Evolutionary conservation across 2,888 invertebrate species (phyloP), one percentile per base, ranked within the genome.

Genomic region (Chrysodeixis includens): DNA sequence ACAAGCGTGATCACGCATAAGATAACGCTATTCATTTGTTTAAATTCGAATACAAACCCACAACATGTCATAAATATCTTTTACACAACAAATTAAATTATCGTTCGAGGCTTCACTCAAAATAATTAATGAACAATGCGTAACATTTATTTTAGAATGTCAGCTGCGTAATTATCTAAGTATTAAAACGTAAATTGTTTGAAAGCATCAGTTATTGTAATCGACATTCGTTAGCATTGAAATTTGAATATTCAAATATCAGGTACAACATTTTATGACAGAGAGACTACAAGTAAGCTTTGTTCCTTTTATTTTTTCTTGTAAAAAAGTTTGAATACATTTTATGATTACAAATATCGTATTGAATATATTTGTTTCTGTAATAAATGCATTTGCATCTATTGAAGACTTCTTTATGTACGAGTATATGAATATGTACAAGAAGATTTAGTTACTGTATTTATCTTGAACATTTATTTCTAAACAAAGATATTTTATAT

Each of bases 111-210:
- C 40, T 40, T 40, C 35, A 40, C 12, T 40, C 40, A 14, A 40
- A 40, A 40, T 18, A 20, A 49, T 18, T 49, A 49, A 49, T 20
- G 18, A 49, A 49, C 16, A 16, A 46, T 46, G 10, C 6, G 18
- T 46, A 8, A 18, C 46, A 12, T 49, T 49, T 49, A 49, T 20
- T 49, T 20, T 20, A 18, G 18, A 49, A 20, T 20, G 46, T 20
- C 20, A 18, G 18, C 18, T 20, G 46, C 20, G 18, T 49, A 49
- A 49, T 49, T 49, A 10, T 10, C 18, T 49, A 49, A 18, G 46
- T 20, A 20, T 49, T 49, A 49, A 49, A 49, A 10, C 18, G 46
- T 20, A 49, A 49, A 49, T 49, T 49, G 46, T 49, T 49, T 49
- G 46, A 20, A 49, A 20, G 46, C 46, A 49, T 49, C 46, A 49